These are phyloP conservation scores for Gymnopithys bicolor DNA, from an alignment of 2,797 vertebrate genomes.

Conservation along the genomic window DNA sequence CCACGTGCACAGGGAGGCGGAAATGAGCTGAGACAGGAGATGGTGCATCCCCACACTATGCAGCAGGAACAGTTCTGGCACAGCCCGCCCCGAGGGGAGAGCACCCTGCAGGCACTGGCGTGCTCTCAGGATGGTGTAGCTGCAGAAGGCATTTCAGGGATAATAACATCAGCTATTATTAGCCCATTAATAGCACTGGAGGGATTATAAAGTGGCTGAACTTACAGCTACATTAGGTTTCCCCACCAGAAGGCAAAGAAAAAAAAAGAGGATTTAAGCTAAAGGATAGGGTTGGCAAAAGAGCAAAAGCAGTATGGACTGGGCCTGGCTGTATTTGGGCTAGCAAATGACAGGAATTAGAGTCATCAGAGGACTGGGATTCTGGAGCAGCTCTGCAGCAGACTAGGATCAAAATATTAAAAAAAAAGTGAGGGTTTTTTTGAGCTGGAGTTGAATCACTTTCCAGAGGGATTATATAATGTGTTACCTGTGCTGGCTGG, in stretches of 20 bases:
- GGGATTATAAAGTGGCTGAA: background rate
- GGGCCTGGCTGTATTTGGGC: background rate
- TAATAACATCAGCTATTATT: slow-evolving; percentile 7
- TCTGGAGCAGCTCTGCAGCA: slow-evolving; percentile 1
- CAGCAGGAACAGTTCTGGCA: background rate
- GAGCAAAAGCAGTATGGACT: background rate
- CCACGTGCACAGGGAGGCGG: too few species aligned
- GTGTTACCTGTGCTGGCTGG: background rate
- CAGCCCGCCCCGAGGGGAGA: rapidly evolving
- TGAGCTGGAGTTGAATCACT: background rate
- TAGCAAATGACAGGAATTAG: background rate
- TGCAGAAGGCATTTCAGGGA: background rate
- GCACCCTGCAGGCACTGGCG: background rate
- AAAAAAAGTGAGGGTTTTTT: background rate
- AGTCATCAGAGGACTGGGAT: background rate
- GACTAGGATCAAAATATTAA: background rate
- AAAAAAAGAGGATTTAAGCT: background rate
- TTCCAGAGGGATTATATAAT: background rate
- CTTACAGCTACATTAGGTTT: background rate
- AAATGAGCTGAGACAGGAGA: background rate
- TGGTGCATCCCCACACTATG: rapidly evolving
- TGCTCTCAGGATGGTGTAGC: background rate
- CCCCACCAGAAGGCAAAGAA: background rate
- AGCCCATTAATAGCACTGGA: background rate
- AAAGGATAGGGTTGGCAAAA: background rate